Evolutionary conservation across 37 sponge, comb jelly and placozoan genomes (phyloP), one percentile per base, ranked within the genome.

Genomic region (Mnemiopsis leidyi): DNA sequence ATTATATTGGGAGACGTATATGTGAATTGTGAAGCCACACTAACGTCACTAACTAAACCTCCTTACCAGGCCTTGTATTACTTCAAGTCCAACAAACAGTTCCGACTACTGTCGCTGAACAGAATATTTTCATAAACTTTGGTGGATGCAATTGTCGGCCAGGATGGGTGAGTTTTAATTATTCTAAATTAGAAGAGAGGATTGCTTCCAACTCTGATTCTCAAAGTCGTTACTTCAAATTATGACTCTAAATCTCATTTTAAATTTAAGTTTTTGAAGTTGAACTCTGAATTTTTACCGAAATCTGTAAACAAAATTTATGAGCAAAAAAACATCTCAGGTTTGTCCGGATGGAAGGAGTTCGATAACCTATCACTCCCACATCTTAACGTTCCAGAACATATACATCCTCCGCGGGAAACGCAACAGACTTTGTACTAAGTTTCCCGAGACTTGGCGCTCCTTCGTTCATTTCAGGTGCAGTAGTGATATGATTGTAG

Each of bases 381-480:
- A 71, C n/a, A 29, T 25, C n/a, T 5, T 71, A 5, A 28, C n/a
- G 3, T 71, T 71, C 30, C 30, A 71, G 75, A 28, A 71, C 75
- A 13, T 25, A 23, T 28, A 71, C 75, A 25, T 28, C 5, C n/a
- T 71, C 3, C 25, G 75, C 5, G 75, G 75, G 21, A 71, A 71
- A 25, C 25, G 75, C n/a, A 5, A 71, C 3, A 71, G 75, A 71
- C 30, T 71, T n/a, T 71, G 75, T 71, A 71, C 25, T n/a, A 28
- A 28, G 20, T n/a, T 71, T 18, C 30, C 75, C 3, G 75, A 71
- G 5, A 2, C 25, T n/a, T 71, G 75, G 75, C 5, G 30, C 3
- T 29, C 75, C 30, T 28, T 71, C 75, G 75, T 71, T 71, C 75
- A 71, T 71, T 71, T 71, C 20, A 71, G 75, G 75, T 71, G n/a